Base-by-base conservation (phyloP, 2,888 invertebrate genomes). In the Pyrochroa serraticornis region DNA sequence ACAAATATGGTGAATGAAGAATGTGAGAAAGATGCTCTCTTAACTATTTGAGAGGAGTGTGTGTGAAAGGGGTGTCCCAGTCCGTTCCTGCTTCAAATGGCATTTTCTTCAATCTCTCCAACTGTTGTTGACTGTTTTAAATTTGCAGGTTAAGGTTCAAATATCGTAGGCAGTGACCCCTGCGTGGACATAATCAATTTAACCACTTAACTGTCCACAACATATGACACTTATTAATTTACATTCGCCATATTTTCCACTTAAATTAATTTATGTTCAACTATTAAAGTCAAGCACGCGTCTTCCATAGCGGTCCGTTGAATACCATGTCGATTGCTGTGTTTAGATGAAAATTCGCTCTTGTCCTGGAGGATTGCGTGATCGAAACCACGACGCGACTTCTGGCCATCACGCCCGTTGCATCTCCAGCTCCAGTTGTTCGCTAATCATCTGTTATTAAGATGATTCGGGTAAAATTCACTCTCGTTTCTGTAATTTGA, bases 211-310 rank as follows among this genome's bases (percentile, higher is more conserved):
- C 31, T 44, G 52, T 41, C 38, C 38, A 38, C 49, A 50, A 48
- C 39, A 46, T 38, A 38, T 39, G 65, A 51, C 63, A 58, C 58
- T 65, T 61, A 62, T 62, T 56, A 62, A 65, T 65, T 65, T 61
- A 61, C 33, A 39, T 57, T 55, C 47, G 42, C 53, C 44, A 37
- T 52, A 43, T 57, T 61, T 42, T 44, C 45, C 42, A 46, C 41
- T 58, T 58, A 50, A 58, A 54, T 61, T 61, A 61, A 61, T 61
- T 61, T 61, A 61, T 58, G 38, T 43, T 31, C 43, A n/a, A 22
- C 22, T 22, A 22, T 22, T 22, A 22, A 22, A 22, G 22, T 22
- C 22, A 22, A 22, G 33, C 43, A 30, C 22, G 5, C 13, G 32
- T 43, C 22, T 22, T 5, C 5, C 22, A 22, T 22, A 22, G 22